A percentile compares a stretch with the other conserved stretches of the same genome.
phyloP scores from a whole-genome alignment of 2,797 vertebrate species.

The Pyrocephalus nanus region DNA sequence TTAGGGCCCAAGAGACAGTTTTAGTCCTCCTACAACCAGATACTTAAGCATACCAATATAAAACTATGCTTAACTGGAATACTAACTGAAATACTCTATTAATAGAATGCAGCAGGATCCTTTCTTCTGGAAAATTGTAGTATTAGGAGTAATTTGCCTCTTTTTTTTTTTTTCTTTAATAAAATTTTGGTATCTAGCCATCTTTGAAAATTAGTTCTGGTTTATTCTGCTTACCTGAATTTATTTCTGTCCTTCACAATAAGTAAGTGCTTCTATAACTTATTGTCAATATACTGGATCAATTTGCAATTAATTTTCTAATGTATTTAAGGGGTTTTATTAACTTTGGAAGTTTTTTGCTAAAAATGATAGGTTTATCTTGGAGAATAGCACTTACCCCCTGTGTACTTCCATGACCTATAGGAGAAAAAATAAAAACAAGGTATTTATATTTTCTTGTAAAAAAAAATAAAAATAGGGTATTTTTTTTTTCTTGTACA shows the following conservation, averaged over 20 bases:
- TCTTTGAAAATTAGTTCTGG: neutral
- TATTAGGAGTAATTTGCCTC: neutral
- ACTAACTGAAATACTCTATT: neutral
- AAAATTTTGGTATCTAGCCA: neutral
- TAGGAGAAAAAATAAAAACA: slow-evolving; percentile 13
- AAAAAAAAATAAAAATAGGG: slow-evolving; percentile 3
- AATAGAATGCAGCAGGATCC: neutral
- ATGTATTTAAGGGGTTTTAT: neutral
- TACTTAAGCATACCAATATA: neutral
- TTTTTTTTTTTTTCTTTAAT: neutral
- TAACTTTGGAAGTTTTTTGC: neutral
- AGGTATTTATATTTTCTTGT: neutral
- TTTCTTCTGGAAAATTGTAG: neutral
- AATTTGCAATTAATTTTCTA: neutral
- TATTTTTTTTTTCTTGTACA: slow-evolving; percentile 2
- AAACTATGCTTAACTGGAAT: neutral
- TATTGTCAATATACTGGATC: neutral
- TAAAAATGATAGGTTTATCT: neutral
- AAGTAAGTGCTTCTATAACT: neutral
- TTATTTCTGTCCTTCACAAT: neutral
- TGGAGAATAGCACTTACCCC: slow-evolving; percentile 50
- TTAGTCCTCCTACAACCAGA: neutral
- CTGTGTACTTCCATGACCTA: slow-evolving; percentile 65
- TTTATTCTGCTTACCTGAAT: neutral
- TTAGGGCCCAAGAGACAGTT: neutral